A percentile compares a stretch with the other conserved stretches of the same genome.
These are phyloP conservation scores for Mastacembelus armatus DNA, from an alignment of 2,797 vertebrate species.

Conservation along the genomic window DNA sequence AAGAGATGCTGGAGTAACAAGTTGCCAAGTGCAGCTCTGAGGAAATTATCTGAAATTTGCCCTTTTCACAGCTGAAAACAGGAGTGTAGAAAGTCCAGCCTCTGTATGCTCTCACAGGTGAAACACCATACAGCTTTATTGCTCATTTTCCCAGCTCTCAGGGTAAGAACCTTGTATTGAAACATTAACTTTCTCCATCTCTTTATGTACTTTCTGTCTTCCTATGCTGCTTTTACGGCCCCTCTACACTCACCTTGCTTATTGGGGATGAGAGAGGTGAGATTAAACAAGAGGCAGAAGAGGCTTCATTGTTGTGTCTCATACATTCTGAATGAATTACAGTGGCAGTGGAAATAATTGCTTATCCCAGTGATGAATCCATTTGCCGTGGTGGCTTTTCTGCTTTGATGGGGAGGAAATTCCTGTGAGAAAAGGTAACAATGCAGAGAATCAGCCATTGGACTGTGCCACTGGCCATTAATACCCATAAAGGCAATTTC, in stretches of 20 bases:
- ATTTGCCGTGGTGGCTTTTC: conserved; percentile 63
- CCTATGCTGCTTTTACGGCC: neutral
- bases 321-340: conserved; percentile 60
- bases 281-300: conserved; percentile 38
- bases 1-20: neutral
- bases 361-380: conserved; percentile 74
- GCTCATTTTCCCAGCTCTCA: neutral
- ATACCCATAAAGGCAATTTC: conserved; percentile 73
- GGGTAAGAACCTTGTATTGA: neutral
- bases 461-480: conserved; percentile 60
- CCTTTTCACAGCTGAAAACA: neutral
- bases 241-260: conserved; percentile 34
- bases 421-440: conserved; percentile 63
- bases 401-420: conserved; percentile 56
- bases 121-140: conserved; percentile 4
- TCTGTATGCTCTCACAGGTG: neutral
- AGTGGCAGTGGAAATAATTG: conserved; percentile 68
- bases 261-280: conserved; percentile 24
- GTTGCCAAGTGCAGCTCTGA: neutral
- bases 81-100: neutral
- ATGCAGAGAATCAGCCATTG: conserved; percentile 42
- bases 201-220: conserved; percentile 23
- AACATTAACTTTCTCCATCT: conserved; percentile 11
- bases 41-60: neutral
- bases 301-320: conserved; percentile 32